Evolutionary conservation across 2,113 vertebrate genomes (phyloP).

Genomic region (Sturnira hondurensis): DNA sequence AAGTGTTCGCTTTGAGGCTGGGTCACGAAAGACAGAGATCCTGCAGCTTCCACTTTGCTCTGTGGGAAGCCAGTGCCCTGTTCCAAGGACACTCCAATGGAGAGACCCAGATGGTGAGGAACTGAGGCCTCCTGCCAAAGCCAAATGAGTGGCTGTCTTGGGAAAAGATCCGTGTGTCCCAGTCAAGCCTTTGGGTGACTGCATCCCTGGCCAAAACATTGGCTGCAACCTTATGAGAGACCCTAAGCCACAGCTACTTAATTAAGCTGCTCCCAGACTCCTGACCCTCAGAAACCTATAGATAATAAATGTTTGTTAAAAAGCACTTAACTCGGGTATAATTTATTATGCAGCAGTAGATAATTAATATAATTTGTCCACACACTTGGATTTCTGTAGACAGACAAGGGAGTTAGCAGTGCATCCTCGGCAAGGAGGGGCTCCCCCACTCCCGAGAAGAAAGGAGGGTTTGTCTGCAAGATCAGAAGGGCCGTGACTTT

Average conservation of each 20-base stretch:
- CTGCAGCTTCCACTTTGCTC: not conserved
- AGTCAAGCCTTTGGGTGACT: not conserved
- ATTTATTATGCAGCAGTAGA: not conserved
- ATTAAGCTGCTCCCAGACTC: not conserved
- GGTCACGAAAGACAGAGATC: not conserved
- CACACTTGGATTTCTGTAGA: not conserved
- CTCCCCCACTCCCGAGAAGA: not conserved
- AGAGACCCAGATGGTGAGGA: not conserved
- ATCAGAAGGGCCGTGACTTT: not conserved
- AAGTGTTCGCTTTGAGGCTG: not conserved
- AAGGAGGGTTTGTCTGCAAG: not conserved
- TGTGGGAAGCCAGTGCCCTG: not conserved
- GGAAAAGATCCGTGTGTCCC: not conserved
- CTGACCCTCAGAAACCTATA: not conserved
- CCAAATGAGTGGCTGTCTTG: not conserved
- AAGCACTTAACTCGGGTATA: not conserved
- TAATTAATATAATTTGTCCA: not conserved
- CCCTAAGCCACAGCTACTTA: not conserved
- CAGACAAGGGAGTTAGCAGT: not conserved
- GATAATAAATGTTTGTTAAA: slow-evolving; percentile 8
- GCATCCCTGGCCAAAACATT: not conserved
- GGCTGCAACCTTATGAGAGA: not conserved
- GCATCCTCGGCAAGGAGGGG: not conserved
- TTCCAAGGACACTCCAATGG: not conserved
- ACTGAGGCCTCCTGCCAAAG: not conserved